phyloP scores from a whole-genome alignment of 2,113 vertebrate genomes.

The Phrynosoma platyrhinos region DNA sequence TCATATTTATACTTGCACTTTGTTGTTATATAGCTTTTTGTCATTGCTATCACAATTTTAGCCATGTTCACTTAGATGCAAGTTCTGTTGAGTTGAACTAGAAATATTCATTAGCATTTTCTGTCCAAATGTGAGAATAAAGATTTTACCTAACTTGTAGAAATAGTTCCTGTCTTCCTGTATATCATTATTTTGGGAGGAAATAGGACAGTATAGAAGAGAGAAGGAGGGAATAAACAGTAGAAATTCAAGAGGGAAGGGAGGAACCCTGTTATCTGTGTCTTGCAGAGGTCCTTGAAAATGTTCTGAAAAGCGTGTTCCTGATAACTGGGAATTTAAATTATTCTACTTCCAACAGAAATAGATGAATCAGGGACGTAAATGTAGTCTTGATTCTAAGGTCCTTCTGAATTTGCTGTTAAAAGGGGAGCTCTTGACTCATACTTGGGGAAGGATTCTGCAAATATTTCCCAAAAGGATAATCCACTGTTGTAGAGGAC shows the following conservation, averaged over 20 bases:
- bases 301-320: background rate
- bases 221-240: background rate
- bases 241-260: background rate
- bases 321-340: background rate
- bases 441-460: background rate
- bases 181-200: background rate
- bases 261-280: background rate
- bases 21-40: background rate
- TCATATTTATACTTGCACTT: background rate
- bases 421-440: background rate
- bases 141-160: background rate
- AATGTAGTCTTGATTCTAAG: background rate
- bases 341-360: background rate
- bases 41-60: background rate
- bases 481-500: background rate
- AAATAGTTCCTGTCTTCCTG: background rate
- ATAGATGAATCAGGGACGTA: background rate
- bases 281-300: background rate
- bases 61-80: background rate
- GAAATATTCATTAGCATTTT: background rate
- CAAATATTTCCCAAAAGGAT: background rate
- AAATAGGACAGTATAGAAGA: background rate
- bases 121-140: too few relatives aligned
- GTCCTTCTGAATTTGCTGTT: background rate
- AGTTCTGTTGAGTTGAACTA: background rate